Evolutionary conservation across 2,888 invertebrate species (phyloP).

Genomic region (Mythimna ferrago): DNA sequence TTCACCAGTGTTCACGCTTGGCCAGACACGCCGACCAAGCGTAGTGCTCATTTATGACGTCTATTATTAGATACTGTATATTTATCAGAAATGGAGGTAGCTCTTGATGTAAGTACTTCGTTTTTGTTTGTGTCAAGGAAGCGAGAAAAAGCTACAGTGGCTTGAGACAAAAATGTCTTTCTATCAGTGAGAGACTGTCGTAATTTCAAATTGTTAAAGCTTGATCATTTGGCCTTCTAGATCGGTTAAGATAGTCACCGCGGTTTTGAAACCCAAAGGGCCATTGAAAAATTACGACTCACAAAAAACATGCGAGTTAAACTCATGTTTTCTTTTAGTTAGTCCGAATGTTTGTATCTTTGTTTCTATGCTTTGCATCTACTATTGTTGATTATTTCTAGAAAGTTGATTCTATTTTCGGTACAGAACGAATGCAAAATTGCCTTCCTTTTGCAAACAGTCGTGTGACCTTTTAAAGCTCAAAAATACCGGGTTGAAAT

Average conservation of each 20-base stretch:
- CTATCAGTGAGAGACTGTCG: too few relatives aligned
- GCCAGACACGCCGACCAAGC: conserved; percentile 39
- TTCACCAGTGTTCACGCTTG: conserved; percentile 48
- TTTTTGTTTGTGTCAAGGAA: background rate
- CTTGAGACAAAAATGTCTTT: background rate
- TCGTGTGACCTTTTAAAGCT: conserved; percentile 15
- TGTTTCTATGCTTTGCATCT: too few relatives aligned
- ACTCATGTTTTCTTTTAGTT: too few relatives aligned
- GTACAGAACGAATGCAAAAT: background rate
- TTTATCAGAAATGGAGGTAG: background rate
- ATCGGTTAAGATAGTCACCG: too few relatives aligned
- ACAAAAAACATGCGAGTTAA: too few relatives aligned
- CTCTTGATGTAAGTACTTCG: background rate
- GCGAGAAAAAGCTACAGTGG: background rate
- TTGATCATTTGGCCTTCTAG: too few relatives aligned
- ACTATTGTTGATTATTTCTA: background rate
- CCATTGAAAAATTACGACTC: too few relatives aligned
- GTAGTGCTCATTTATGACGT: conserved; percentile 34
- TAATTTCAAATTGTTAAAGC: too few relatives aligned
- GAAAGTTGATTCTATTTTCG: background rate
- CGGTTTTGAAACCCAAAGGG: too few relatives aligned
- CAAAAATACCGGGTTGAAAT: background rate
- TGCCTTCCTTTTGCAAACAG: conserved; percentile 7
- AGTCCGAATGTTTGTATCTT: too few relatives aligned
- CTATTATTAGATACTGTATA: conserved; percentile 33